phyloP scores from a whole-genome alignment of 2,888 invertebrate genomes.

The Pyrocoelia pectoralis region DNA sequence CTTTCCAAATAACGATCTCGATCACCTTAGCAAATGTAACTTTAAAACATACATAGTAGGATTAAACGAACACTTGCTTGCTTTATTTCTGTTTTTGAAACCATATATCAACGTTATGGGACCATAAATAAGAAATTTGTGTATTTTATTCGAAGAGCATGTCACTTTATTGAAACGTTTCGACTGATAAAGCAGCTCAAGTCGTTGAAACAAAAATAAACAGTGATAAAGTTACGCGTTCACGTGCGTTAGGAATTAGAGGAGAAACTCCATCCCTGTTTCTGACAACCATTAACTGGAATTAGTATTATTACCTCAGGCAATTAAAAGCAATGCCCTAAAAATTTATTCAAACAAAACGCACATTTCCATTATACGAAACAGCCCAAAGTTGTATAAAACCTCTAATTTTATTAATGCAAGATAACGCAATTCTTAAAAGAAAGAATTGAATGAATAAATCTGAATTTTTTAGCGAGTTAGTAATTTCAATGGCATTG shows the following conservation, averaged over 20 bases:
- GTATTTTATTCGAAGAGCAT: constrained; percentile 2
- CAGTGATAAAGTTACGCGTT: constrained; percentile 5
- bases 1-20: too few species aligned
- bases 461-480: constrained; percentile 10
- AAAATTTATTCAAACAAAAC: constrained; percentile 11
- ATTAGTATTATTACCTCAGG: constrained; percentile 8
- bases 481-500: constrained; percentile 35
- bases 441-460: constrained; percentile 12
- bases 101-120: too few species aligned
- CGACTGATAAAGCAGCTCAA: background rate
- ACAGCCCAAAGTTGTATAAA: background rate
- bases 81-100: too few species aligned
- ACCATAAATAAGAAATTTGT: background rate
- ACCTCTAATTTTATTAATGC: constrained; percentile 8
- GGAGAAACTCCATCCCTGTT: constrained; percentile 6
- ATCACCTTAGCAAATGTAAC: too few species aligned
- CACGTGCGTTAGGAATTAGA: background rate
- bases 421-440: background rate
- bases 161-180: constrained; percentile 2
- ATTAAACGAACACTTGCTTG: too few species aligned
- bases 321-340: constrained; percentile 7
- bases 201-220: constrained; percentile 4
- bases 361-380: constrained; percentile 4
- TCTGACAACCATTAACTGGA: constrained; percentile 8
- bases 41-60: too few species aligned